Evolutionary conservation across 2,888 invertebrate genomes (phyloP), one percentile per base, ranked within the genome.

Genomic region (Dynastes tityus): DNA sequence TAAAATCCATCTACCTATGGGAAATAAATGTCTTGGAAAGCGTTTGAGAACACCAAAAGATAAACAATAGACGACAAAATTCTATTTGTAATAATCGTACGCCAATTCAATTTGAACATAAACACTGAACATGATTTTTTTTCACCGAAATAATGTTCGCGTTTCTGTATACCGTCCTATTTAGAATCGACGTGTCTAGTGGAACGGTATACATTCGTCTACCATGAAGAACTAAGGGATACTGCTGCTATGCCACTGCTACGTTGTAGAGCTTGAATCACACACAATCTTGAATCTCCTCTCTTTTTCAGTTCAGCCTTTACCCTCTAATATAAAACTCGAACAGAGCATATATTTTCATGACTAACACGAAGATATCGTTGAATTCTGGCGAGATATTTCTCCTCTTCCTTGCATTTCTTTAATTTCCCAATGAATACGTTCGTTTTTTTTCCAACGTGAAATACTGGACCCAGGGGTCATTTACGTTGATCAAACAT

Each of bases 1-100:
- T 82, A 82, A 84, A 84, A 83, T 84, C 84, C 84, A 84, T 84
- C 81, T 82, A 84, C 58, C 58, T 61, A 73, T 27, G 40, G 73
- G 58, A 61, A 73, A 73, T 68, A 16, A 13, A 49, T 29, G 55
- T 55, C 55, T 22, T 22, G 45, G 45, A 55, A 55, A 55, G 9
- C 55, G 55, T 55, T 68, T 29, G 27, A 45, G 49, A 67, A 67
- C 40, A n/a, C 22, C 16, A 55, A n/a, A 13, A 49, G 45, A 40
- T 65, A 65, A 45, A 65, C 16, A 65, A 68, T 22, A 27, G 49
- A 16, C 27, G 55, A 45, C 2, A 45, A 45, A 45, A 45, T 4
- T 45, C 45, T 45, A 45, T 8, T 45, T 55, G 55, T 6, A 49
- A 68, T 68, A 49, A 11, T 55, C 55, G 55, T 55, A 22, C 55